Evolutionary conservation across 1,140 invertebrate species (phyloP).

Genomic region (Heliconius himera): DNA sequence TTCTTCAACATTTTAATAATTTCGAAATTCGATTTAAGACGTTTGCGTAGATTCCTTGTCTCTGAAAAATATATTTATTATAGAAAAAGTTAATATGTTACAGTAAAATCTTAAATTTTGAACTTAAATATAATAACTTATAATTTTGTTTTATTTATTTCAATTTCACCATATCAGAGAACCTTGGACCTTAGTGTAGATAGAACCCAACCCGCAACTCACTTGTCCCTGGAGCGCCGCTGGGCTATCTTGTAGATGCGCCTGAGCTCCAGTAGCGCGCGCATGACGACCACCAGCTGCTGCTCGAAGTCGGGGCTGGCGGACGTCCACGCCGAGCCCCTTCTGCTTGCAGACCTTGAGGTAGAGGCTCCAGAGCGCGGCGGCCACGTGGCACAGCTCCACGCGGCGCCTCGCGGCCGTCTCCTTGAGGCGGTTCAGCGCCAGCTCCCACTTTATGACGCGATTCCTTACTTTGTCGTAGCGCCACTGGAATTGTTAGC

Average conservation of each 20-base stretch:
- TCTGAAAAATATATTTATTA: constrained; percentile 41
- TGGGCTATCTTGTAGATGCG: constrained; percentile 71
- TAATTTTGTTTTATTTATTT: too few relatives aligned
- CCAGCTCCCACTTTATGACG: constrained; percentile 76
- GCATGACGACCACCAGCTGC: constrained; percentile 75
- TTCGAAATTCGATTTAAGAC: not conserved
- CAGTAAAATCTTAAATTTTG: too few relatives aligned
- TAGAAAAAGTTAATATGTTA: not conserved
- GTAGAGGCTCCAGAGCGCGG: constrained; percentile 74
- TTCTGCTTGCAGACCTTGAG: constrained; percentile 76
- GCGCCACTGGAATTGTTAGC: constrained; percentile 60
- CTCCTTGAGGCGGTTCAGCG: constrained; percentile 72
- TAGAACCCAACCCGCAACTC: constrained; percentile 25
- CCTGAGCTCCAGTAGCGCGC: constrained; percentile 68
- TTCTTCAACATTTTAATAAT: not conserved
- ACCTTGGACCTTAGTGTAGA: too few relatives aligned
- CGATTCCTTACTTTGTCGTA: constrained; percentile 72
- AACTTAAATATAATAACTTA: too few relatives aligned
- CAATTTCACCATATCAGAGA: too few relatives aligned
- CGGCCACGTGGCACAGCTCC: constrained; percentile 70
- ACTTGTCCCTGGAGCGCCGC: constrained; percentile 70
- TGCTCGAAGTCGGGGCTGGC: constrained; percentile 64
- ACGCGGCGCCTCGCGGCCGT: constrained; percentile 68
- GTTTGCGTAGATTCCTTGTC: constrained; percentile 50
- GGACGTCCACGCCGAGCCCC: constrained; percentile 57